These are phyloP conservation scores for Danionella dracula DNA, from an alignment of 2,797 vertebrate genomes.

Conservation along the genomic window DNA sequence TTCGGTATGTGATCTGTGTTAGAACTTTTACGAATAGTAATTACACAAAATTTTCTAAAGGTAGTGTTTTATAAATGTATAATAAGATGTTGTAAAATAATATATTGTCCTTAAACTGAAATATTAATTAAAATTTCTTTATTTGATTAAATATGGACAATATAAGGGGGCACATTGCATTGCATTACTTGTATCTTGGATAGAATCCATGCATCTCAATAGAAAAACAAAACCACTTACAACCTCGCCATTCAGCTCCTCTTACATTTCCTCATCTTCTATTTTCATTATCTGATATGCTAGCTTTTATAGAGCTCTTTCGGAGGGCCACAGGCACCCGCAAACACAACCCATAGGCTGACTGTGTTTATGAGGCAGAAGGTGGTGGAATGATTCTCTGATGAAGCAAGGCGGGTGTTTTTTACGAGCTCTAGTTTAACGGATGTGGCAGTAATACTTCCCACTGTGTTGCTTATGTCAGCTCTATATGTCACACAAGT, in stretches of 20 bases:
- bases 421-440: constrained; percentile 19
- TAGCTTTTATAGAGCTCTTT: neutral
- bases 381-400: neutral
- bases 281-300: constrained; percentile 15
- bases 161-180: too few species aligned
- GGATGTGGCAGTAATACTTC: constrained; percentile 10
- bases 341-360: neutral
- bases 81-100: too few species aligned
- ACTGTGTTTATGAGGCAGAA: constrained; percentile 6
- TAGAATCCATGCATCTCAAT: neutral
- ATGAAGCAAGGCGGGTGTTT: constrained; percentile 1
- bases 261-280: neutral
- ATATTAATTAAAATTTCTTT: too few species aligned
- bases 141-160: too few species aligned
- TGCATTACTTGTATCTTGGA: too few species aligned
- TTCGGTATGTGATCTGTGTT: too few species aligned
- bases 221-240: neutral
- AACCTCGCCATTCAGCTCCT: neutral
- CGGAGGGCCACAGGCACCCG: neutral
- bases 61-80: too few species aligned
- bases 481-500: constrained; percentile 1
- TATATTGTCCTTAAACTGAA: too few species aligned
- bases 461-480: neutral
- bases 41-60: too few species aligned
- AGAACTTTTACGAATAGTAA: too few species aligned